Evolutionary conservation across 2,113 vertebrate genomes (phyloP), one percentile per base, ranked within the genome.

Genomic region (Phrynocephalus versicolor): DNA sequence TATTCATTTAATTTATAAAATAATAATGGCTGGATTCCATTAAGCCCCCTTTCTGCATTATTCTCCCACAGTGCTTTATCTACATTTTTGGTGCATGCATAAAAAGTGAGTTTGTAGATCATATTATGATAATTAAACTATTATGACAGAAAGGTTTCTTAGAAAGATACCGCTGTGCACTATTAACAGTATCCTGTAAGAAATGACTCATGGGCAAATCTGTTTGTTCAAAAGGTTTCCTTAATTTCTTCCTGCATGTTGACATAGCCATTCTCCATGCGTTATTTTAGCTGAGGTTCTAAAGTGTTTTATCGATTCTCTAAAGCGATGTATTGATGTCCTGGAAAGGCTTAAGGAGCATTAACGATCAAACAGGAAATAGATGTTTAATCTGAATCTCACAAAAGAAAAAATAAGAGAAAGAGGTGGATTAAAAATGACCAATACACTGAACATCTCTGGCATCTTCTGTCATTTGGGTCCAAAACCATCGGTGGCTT

Each of bases 131-230:
- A 64, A 15, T 39, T 37, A 39, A 78, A n/a, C 9, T 58, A 85
- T 41, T 60, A 30, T 12, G 18, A 64, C 3, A 57, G 51, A 62
- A 57, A 84, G 1, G 37, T 58, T 60, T 0, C 19, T 83, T 3
- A 0, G 25, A 88, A 12, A 51, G 35, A 55, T 82, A 5, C 6
- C 27, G 16, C 39, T 37, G 30, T 5, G 8, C 30, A 25, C 64
- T 30, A 12, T 15, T 58, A 51, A 6, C 0, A 60, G 23, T 91
- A 1, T 0, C 0, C 23, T 7, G 2, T 37, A 85, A 23, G 1
- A 80, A 51, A 89, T 30, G 58, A 85, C 67, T 72, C 77, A 79
- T 51, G 81, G 60, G 33, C 81, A 92, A 88, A 81, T 0, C 5
- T 85, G 77, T 15, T 2, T n/a, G 21, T 27, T 39, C 3, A 73